phyloP scores from a whole-genome alignment of 2,888 invertebrate species.

The Octonoba sinensis region DNA sequence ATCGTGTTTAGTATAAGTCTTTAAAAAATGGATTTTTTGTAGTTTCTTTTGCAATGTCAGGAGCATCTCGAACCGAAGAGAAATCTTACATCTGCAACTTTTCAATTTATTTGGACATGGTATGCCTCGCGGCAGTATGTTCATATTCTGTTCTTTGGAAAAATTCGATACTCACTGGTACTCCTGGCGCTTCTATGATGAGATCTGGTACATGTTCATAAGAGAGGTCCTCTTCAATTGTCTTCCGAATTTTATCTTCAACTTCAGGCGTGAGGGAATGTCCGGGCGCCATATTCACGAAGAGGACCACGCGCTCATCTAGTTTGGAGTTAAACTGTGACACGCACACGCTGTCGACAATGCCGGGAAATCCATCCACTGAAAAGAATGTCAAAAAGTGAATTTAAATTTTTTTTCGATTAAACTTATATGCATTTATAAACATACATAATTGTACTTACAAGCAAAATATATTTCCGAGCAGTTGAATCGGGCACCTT shows the following conservation, averaged over 20 bases:
- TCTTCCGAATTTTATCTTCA: slow-evolving; percentile 70
- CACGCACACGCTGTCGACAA: slow-evolving; percentile 75
- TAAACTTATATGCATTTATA: too few species aligned
- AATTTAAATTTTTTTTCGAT: too few species aligned
- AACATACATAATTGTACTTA: too few species aligned
- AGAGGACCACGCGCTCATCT: slow-evolving; percentile 75
- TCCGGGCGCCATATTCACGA: slow-evolving; percentile 73
- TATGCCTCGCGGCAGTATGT: too few species aligned
- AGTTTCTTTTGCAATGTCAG: too few species aligned
- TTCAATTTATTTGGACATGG: too few species aligned
- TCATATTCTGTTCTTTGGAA: too few species aligned
- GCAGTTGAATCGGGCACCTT: slow-evolving; percentile 76
- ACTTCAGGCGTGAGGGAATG: slow-evolving; percentile 71
- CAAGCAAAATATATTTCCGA: slow-evolving; percentile 76
- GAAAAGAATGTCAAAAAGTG: slow-evolving; percentile 48
- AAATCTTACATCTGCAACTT: too few species aligned
- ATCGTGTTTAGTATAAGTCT: too few species aligned
- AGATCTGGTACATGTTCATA: slow-evolving; percentile 75
- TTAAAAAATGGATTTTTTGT: too few species aligned
- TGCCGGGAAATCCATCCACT: slow-evolving; percentile 74
- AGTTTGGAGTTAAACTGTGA: slow-evolving; percentile 72
- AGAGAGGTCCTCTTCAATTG: slow-evolving; percentile 73
- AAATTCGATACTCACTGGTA: slow-evolving; percentile 70
- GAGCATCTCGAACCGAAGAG: too few species aligned
- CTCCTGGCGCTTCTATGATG: slow-evolving; percentile 73